Conservation (phyloP, 2,797 vertebrate genomes). For the Apogon talboti region DNA sequence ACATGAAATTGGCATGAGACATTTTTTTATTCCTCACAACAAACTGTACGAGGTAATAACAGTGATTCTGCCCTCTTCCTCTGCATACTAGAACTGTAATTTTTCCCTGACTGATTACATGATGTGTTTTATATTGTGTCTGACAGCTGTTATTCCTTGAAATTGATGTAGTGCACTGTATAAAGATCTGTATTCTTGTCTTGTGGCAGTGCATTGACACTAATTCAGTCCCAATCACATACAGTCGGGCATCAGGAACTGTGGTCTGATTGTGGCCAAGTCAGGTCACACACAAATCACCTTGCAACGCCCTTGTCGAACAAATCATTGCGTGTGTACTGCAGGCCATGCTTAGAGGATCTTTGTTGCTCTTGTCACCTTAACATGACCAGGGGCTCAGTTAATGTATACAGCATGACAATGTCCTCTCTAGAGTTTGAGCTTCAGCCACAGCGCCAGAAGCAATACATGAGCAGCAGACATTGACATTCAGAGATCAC, state of each 20-base stretch:
- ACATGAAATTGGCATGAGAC: constrained; percentile 26
- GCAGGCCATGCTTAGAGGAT: constrained; percentile 24
- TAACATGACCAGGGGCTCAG: constrained; percentile 45
- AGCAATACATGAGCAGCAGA: constrained; percentile 11
- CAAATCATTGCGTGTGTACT: constrained; percentile 29
- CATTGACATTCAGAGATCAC: constrained; percentile 24
- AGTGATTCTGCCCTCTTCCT: constrained; percentile 33
- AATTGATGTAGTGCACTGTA: constrained; percentile 38
- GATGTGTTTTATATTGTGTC: constrained; percentile 42
- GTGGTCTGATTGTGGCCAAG: constrained; percentile 40
- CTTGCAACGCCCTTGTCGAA: constrained; percentile 57
- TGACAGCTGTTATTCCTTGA: constrained; percentile 33
- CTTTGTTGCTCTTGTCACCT: constrained; percentile 31
- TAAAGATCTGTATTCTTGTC: constrained; percentile 39
- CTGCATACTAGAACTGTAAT: constrained; percentile 43
- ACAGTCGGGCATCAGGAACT: constrained; percentile 22
- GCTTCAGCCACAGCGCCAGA: constrained; percentile 17
- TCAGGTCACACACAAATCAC: constrained; percentile 70
- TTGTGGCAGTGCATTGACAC: constrained; percentile 35
- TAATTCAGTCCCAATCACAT: constrained; percentile 53
- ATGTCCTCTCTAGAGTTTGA: constrained; percentile 15
- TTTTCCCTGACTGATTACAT: constrained; percentile 54
- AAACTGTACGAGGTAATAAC: constrained; percentile 50
- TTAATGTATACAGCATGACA: constrained; percentile 48
- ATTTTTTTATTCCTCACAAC: constrained; percentile 31